phyloP scores from a whole-genome alignment of 2,113 vertebrate species.

The Oryzias javanicus region DNA sequence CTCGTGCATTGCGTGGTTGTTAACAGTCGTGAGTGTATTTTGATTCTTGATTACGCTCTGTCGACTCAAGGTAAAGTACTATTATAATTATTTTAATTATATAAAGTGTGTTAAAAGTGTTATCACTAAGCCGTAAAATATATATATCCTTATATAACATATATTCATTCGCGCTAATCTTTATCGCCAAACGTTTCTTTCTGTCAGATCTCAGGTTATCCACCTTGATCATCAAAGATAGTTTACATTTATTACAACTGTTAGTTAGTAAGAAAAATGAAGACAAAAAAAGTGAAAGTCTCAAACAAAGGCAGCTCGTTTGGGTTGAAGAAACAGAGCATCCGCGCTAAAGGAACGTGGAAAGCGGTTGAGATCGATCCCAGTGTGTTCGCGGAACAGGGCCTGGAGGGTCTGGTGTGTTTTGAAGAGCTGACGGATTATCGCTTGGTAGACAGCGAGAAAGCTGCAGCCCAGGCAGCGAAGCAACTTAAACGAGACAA shows the following conservation, averaged over 20 bases:
- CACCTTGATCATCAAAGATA: no score
- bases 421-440: conserved; percentile 93
- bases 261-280: conserved; percentile 77
- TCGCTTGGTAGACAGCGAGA: conserved; percentile 75
- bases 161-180: no score
- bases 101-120: not conserved
- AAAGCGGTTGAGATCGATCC: conserved; percentile 85
- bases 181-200: no score
- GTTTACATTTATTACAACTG: no score
- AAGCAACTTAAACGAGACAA: conserved; percentile 66
- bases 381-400: conserved; percentile 83
- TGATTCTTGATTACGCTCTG: not conserved
- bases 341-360: conserved; percentile 85
- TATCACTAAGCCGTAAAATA: no score
- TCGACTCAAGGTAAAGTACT: conserved; percentile 8
- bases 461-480: conserved; percentile 38
- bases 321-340: conserved; percentile 61
- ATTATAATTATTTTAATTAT: not conserved
- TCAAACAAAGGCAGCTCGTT: conserved; percentile 38
- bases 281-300: conserved; percentile 66
- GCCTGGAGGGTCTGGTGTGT: conserved; percentile 85
- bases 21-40: not conserved
- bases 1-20: conserved; percentile 53
- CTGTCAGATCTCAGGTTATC: no score
- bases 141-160: no score